Conservation (phyloP, 2,113 vertebrate genomes). For the Xiphias gladius region DNA sequence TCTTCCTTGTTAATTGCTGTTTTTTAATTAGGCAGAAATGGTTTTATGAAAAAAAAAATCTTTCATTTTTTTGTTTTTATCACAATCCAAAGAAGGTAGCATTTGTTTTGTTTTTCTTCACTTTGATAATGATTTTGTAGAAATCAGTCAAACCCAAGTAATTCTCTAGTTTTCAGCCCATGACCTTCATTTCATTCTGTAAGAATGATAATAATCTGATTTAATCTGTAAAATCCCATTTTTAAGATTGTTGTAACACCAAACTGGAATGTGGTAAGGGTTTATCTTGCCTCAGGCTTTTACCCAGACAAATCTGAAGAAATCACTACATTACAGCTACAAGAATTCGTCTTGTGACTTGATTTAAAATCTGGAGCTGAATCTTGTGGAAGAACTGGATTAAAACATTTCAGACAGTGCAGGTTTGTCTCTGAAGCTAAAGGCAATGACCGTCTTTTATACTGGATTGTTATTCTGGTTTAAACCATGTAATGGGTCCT, state of each 20-base stretch:
- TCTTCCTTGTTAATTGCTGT: slow-evolving; percentile 44
- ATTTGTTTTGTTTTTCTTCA: slow-evolving; percentile 34
- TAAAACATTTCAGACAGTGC: slow-evolving; percentile 5
- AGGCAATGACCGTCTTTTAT: slow-evolving; percentile 59
- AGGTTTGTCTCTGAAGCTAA: slow-evolving; percentile 43
- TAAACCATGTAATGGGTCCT: slow-evolving; percentile 42
- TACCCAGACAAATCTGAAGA: slow-evolving; percentile 48
- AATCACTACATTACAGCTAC: slow-evolving; percentile 65
- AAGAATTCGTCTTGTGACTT: slow-evolving; percentile 37
- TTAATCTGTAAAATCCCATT: slow-evolving; percentile 42
- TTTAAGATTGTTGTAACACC: slow-evolving; percentile 57
- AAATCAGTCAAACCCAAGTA: slow-evolving; percentile 29
- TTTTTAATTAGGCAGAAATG: slow-evolving; percentile 34
- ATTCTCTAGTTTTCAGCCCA: slow-evolving; percentile 48
- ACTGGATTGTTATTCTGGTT: slow-evolving; percentile 41
- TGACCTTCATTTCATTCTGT: slow-evolving; percentile 49
- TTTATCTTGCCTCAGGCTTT: slow-evolving; percentile 40
- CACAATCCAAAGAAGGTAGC: slow-evolving; percentile 75
- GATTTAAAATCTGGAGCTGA: slow-evolving; percentile 32
- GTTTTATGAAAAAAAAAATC: slow-evolving; percentile 42
- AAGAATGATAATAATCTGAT: slow-evolving; percentile 2
- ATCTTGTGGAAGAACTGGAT: slow-evolving; percentile 23
- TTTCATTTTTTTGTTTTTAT: slow-evolving; percentile 34
- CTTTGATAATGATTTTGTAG: slow-evolving; percentile 27
- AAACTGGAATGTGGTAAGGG: slow-evolving; percentile 59